These are phyloP conservation scores for Drosophila ananassae DNA, from an alignment of 1,140 invertebrate species.

Conservation along the genomic window DNA sequence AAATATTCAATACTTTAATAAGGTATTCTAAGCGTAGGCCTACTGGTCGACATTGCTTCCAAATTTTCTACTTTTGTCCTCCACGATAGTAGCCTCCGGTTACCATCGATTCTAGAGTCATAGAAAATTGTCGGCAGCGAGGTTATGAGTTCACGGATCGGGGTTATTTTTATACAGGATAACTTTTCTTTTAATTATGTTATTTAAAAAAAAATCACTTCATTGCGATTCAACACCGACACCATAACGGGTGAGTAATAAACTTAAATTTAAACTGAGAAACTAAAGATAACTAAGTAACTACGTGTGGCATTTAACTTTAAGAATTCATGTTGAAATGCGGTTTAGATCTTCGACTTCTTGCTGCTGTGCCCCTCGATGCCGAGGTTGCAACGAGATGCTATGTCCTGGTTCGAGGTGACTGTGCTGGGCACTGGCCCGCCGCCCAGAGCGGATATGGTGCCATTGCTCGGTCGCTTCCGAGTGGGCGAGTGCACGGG, in stretches of 20 bases:
- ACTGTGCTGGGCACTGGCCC: slow-evolving; percentile 53
- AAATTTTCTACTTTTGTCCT: background rate
- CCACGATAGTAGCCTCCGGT: slow-evolving; percentile 19
- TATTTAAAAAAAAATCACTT: slow-evolving; percentile 39
- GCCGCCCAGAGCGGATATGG: slow-evolving; percentile 53
- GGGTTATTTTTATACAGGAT: slow-evolving; percentile 26
- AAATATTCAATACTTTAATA: slow-evolving; percentile 55
- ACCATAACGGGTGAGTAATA: slow-evolving; percentile 19
- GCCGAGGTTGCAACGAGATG: slow-evolving; percentile 76
- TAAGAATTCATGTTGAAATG: slow-evolving; percentile 1
- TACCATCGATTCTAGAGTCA: background rate
- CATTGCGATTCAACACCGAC: slow-evolving; percentile 34
- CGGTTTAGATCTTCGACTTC: slow-evolving; percentile 70
- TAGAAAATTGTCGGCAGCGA: slow-evolving; percentile 18
- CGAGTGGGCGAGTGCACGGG: slow-evolving; percentile 85
- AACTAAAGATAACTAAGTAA: slow-evolving; percentile 11
- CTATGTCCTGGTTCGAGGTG: slow-evolving; percentile 64
- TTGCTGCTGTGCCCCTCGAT: slow-evolving; percentile 82
- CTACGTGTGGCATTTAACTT: slow-evolving; percentile 10
- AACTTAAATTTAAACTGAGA: slow-evolving; percentile 44
- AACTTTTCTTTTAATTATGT: background rate
- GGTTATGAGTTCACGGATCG: slow-evolving; percentile 37
- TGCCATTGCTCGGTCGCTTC: slow-evolving; percentile 76
- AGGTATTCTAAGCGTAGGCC: slow-evolving; percentile 32
- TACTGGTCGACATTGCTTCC: slow-evolving; percentile 35